Conservation (phyloP, 2,888 invertebrate species). For the Limnephilus rhombicus region DNA sequence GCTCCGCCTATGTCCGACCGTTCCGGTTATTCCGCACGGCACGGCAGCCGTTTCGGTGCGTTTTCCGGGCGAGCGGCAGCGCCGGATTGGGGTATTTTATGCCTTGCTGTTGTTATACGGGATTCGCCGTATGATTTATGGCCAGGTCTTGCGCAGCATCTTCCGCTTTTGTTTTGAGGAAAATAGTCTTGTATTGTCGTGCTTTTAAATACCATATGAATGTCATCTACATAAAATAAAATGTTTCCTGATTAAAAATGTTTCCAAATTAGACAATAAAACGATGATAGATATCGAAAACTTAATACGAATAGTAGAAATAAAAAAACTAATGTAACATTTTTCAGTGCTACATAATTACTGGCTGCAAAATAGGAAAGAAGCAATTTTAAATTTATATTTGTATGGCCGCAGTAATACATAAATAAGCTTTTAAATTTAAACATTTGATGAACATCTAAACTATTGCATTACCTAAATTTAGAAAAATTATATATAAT, state of each 20-base stretch:
- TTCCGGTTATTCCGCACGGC: conserved; percentile 3
- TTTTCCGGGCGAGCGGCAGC: neutral
- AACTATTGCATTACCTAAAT: no score
- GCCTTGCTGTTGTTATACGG: neutral
- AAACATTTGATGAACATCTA: no score
- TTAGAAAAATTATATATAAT: no score
- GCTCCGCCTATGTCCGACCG: neutral
- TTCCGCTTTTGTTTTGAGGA: neutral
- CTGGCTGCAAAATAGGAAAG: conserved; percentile 32
- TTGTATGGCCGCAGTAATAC: neutral
- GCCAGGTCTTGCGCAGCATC: neutral
- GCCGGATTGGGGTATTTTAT: conserved; percentile 23
- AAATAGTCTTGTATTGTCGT: neutral
- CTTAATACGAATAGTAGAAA: no score
- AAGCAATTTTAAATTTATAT: neutral
- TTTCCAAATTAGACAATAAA: no score
- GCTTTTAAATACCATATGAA: neutral
- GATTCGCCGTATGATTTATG: neutral
- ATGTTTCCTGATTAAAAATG: neutral
- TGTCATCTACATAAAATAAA: neutral
- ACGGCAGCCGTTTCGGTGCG: neutral
- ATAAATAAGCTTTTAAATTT: neutral
- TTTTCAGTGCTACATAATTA: no score
- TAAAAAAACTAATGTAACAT: no score
- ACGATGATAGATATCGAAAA: no score